phyloP scores from a whole-genome alignment of 2,797 vertebrate genomes.

The Lutjanus campechanus region DNA sequence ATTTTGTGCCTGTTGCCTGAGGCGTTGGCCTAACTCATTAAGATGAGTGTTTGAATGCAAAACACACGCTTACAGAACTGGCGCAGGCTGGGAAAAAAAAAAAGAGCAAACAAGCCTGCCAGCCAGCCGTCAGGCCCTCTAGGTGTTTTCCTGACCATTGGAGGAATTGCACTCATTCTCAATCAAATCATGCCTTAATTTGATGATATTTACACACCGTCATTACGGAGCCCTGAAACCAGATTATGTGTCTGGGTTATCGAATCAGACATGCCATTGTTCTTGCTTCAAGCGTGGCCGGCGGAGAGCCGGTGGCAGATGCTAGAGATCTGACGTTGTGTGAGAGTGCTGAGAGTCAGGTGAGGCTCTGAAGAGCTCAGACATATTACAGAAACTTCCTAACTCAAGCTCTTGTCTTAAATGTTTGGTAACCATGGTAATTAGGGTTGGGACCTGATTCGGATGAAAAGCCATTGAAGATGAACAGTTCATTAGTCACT shows the following conservation, averaged over 20 bases:
- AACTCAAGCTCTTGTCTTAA: no score
- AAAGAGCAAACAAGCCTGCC: conserved; percentile 45
- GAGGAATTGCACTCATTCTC: conserved; percentile 58
- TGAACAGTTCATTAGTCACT: no score
- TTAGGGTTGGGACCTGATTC: no score
- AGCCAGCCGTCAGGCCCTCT: conserved; percentile 48
- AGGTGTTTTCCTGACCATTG: conserved; percentile 66
- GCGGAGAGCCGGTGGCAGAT: conserved; percentile 42
- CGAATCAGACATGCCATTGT: conserved; percentile 59
- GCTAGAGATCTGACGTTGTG: conserved; percentile 45
- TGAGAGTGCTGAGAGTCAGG: conserved; percentile 22
- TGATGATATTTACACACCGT: conserved; percentile 71
- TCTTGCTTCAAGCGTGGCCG: conserved; percentile 55
- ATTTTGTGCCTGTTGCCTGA: conserved; percentile 74
- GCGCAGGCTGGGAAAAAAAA: conserved; percentile 1
- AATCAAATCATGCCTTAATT: conserved; percentile 66
- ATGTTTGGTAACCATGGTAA: no score
- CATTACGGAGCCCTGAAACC: conserved; percentile 65
- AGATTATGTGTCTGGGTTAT: conserved; percentile 69
- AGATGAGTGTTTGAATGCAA: conserved; percentile 77
- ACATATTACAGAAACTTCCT: no score
- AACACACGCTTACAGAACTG: conserved; percentile 58
- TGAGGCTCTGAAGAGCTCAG: conserved; percentile 16
- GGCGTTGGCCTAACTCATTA: conserved; percentile 76
- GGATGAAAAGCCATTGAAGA: no score